Percentiles rank a stretch among this genome's conserved stretches.
Evolutionary conservation across 2,797 vertebrate genomes (phyloP).

Genomic region (Apogon talboti): DNA sequence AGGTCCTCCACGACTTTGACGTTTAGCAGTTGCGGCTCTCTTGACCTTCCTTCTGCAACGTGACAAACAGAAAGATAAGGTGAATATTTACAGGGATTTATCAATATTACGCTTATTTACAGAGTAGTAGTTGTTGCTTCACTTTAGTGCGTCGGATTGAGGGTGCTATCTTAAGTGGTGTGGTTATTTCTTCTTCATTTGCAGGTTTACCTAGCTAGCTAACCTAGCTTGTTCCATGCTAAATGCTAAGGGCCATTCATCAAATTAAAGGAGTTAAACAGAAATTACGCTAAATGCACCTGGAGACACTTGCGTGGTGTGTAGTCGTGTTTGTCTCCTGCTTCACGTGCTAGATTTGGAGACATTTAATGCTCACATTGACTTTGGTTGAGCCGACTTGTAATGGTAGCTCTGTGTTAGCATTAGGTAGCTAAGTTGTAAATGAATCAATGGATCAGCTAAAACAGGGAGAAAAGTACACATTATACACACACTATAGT

Average conservation of each 20-base stretch:
- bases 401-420: slow-evolving; percentile 17
- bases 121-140: rapidly evolving
- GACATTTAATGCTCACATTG: neutral
- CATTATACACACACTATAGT: no score
- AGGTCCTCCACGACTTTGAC: slow-evolving; percentile 71
- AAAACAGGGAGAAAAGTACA: no score
- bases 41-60: slow-evolving; percentile 69
- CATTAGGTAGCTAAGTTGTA: neutral
- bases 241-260: slow-evolving; percentile 18
- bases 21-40: slow-evolving; percentile 18
- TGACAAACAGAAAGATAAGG: slow-evolving; percentile 53
- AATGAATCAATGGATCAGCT: no score
- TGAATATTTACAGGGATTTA: rapidly evolving
- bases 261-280: rapidly evolving
- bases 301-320: rapidly evolving
- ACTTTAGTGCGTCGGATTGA: rapidly evolving
- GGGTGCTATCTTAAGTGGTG: rapidly evolving
- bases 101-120: rapidly evolving
- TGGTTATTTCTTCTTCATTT: neutral
- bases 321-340: rapidly evolving
- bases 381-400: neutral
- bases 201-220: slow-evolving; percentile 7
- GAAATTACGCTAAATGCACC: neutral
- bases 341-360: neutral
- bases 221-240: slow-evolving; percentile 32